A percentile compares a stretch with the other conserved stretches of the same genome.
phyloP scores from a whole-genome alignment of 2,797 vertebrate genomes.

The Xenentodon cancila region DNA sequence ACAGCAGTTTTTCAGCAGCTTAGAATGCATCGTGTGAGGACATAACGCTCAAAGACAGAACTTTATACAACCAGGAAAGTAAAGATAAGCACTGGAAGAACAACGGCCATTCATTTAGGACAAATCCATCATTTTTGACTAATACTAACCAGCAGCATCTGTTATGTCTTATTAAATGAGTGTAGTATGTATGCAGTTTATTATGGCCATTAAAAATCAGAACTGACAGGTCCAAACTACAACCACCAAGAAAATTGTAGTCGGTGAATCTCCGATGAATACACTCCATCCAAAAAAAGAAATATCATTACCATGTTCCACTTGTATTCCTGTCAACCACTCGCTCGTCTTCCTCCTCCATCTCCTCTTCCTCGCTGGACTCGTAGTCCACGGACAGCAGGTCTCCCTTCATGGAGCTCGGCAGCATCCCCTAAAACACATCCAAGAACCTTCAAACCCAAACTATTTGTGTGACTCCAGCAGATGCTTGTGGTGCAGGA shows the following conservation, averaged over 20 bases:
- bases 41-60: too few species aligned
- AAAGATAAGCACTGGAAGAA: too few species aligned
- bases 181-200: too few species aligned
- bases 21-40: too few species aligned
- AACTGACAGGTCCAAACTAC: not conserved
- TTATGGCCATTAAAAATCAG: not conserved
- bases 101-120: too few species aligned
- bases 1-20: too few species aligned
- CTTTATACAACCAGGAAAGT: too few species aligned
- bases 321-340: conserved; percentile 58
- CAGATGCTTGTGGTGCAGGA: not conserved
- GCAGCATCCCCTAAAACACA: conserved; percentile 70
- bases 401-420: conserved; percentile 85
- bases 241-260: too few species aligned
- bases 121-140: too few species aligned
- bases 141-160: too few species aligned
- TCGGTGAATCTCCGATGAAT: too few species aligned
- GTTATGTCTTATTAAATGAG: too few species aligned
- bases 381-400: conserved; percentile 92
- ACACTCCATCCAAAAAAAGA: not conserved
- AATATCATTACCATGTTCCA: conserved; percentile 64
- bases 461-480: not conserved
- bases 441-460: conserved; percentile 6
- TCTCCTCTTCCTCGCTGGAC: conserved; percentile 84
- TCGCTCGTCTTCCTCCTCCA: conserved; percentile 65